A percentile compares a stretch with the other conserved stretches of the same genome.
Conservation (phyloP, 1,140 invertebrate species). For the Ptiloglossa arizonensis region DNA sequence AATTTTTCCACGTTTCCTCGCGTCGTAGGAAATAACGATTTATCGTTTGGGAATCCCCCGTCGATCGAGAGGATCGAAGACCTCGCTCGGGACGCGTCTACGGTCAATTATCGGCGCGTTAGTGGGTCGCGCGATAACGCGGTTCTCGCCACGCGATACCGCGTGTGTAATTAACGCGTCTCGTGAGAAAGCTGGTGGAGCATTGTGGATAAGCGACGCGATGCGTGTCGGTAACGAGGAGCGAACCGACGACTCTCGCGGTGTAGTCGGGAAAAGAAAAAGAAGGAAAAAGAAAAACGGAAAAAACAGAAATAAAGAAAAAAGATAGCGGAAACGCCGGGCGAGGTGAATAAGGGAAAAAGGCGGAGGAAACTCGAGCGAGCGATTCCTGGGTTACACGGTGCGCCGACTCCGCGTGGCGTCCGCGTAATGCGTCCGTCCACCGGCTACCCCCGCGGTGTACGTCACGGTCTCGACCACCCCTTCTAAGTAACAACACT, state of each 20-base stretch:
- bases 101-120: slow-evolving; percentile 31
- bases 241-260: slow-evolving; percentile 39
- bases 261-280: slow-evolving; percentile 6
- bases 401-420: slow-evolving; percentile 29
- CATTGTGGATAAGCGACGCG: slow-evolving; percentile 34
- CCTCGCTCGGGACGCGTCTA: neutral
- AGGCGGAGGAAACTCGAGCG: neutral
- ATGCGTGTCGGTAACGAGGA: slow-evolving; percentile 60
- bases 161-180: slow-evolving; percentile 41
- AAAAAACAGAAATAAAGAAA: no score
- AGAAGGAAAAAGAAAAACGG: slow-evolving; percentile 7
- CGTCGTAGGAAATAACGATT: no score
- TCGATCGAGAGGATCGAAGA: slow-evolving; percentile 5
- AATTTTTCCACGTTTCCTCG: no score
- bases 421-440: slow-evolving; percentile 40
- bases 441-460: slow-evolving; percentile 41
- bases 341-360: neutral
- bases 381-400: neutral
- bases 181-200: slow-evolving; percentile 47
- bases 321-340: neutral
- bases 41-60: slow-evolving; percentile 1
- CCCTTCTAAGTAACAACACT: slow-evolving; percentile 48
- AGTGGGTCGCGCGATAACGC: neutral
- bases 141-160: slow-evolving; percentile 15
- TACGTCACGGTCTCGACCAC: neutral